phyloP scores from a whole-genome alignment of 2,888 invertebrate species.

The Syritta pipiens region DNA sequence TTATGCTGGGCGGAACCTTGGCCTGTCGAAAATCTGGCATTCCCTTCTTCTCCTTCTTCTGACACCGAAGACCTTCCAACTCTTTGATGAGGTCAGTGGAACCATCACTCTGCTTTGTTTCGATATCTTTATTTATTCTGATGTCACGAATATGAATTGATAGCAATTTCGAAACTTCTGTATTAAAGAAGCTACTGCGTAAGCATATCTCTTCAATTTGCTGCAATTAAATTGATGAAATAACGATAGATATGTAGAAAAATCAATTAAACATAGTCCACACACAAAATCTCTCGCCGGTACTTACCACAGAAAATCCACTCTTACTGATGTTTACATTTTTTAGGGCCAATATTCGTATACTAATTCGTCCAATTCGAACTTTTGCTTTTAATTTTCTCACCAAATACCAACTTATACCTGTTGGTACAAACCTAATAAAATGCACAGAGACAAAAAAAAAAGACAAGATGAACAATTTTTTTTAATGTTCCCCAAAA shows the following conservation, averaged over 20 bases:
- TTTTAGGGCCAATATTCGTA: constrained; percentile 87
- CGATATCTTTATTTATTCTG: constrained; percentile 88
- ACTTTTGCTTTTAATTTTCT: constrained; percentile 89
- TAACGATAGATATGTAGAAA: constrained; percentile 4
- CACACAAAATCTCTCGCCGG: not conserved
- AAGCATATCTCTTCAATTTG: constrained; percentile 92
- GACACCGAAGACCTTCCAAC: constrained; percentile 31
- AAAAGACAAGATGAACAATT: constrained; percentile 6
- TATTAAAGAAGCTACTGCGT: constrained; percentile 92
- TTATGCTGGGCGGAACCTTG: constrained; percentile 88
- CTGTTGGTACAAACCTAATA: constrained; percentile 87
- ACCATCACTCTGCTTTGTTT: constrained; percentile 73
- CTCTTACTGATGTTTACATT: constrained; percentile 90
- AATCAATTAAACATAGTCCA: constrained; percentile 68
- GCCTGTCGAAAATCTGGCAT: constrained; percentile 86
- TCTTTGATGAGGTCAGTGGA: constrained; percentile 72
- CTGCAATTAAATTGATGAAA: constrained; percentile 79
- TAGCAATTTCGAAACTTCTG: constrained; percentile 91
- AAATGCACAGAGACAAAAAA: no score
- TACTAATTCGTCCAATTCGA: constrained; percentile 89
- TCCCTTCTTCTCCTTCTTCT: constrained; percentile 70
- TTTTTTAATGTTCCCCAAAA: not conserved
- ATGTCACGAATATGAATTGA: constrained; percentile 91
- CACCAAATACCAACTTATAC: constrained; percentile 89
- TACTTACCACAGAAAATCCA: constrained; percentile 86